phyloP scores from a whole-genome alignment of 2,797 vertebrate species.

The Tokudaia muenninki region DNA sequence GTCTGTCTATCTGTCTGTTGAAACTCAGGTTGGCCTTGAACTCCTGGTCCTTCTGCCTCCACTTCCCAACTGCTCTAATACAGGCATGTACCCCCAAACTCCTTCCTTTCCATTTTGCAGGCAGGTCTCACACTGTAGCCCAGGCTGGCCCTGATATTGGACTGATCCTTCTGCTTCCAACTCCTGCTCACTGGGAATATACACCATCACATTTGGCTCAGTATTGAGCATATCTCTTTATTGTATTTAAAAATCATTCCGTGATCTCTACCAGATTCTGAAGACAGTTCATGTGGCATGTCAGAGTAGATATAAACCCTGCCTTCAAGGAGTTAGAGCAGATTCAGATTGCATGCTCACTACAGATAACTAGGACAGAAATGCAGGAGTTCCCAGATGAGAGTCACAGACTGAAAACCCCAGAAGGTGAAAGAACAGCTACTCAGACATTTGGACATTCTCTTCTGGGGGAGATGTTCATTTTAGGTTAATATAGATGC shows the following conservation, averaged over 20 bases:
- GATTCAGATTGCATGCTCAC: no score
- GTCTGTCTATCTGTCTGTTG: background rate
- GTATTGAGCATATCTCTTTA: background rate
- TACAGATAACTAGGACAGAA: background rate
- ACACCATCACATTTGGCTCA: background rate
- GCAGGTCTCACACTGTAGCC: background rate
- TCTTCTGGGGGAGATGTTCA: background rate
- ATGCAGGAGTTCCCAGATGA: background rate
- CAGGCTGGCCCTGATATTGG: background rate
- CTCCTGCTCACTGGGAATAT: background rate
- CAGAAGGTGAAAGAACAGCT: background rate
- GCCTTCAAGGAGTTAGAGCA: background rate
- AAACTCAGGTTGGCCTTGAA: background rate
- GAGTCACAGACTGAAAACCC: background rate
- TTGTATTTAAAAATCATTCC: background rate
- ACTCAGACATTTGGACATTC: background rate
- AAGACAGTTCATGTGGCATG: background rate
- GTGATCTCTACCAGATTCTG: background rate
- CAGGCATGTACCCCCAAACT: background rate
- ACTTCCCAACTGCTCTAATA: background rate
- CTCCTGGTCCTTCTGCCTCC: background rate
- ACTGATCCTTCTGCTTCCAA: background rate
- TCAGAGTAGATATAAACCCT: background rate
- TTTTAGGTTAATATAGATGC: background rate
- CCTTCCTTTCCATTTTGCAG: background rate